Percentiles rank a stretch among this genome's conserved stretches.
Conservation (phyloP, 2,888 invertebrate species). For the Orthonevra nobilis region DNA sequence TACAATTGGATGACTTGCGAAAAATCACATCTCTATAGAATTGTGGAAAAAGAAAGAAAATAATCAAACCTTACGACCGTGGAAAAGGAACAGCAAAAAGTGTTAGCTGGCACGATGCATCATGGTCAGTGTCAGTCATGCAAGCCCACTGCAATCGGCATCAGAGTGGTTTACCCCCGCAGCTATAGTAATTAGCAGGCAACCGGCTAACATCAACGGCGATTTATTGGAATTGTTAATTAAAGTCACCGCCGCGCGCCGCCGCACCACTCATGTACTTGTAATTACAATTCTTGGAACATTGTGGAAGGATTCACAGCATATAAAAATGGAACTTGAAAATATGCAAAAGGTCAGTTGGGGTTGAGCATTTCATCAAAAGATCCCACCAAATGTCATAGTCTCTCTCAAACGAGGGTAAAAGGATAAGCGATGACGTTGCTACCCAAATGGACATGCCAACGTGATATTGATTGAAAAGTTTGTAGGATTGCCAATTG, state of each 20-base stretch:
- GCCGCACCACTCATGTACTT: constrained; percentile 59
- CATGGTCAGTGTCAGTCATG: constrained; percentile 68
- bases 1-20: constrained; percentile 70
- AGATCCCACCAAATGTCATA: constrained; percentile 20
- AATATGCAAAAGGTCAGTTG: constrained; percentile 36
- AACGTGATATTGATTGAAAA: too few relatives aligned
- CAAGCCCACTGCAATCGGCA: constrained; percentile 49
- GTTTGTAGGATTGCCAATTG: too few relatives aligned
- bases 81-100: constrained; percentile 22
- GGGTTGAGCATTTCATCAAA: constrained; percentile 26
- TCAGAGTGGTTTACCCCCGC: constrained; percentile 61
- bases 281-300: constrained; percentile 40
- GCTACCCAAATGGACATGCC: too few relatives aligned
- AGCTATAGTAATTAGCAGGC: constrained; percentile 64
- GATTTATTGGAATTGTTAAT: constrained; percentile 70
- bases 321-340: constrained; percentile 5
- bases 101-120: constrained; percentile 57
- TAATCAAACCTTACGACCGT: too few relatives aligned
- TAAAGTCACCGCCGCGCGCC: constrained; percentile 67
- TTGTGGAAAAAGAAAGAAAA: constrained; percentile 17
- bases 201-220: constrained; percentile 58
- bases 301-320: constrained; percentile 36
- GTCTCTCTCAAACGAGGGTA: neutral
- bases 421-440: too few relatives aligned
- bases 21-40: constrained; percentile 67